Percentiles rank a stretch among this genome's conserved stretches.
phyloP scores from a whole-genome alignment of 2,113 vertebrate species.

The Eclectus roratus region DNA sequence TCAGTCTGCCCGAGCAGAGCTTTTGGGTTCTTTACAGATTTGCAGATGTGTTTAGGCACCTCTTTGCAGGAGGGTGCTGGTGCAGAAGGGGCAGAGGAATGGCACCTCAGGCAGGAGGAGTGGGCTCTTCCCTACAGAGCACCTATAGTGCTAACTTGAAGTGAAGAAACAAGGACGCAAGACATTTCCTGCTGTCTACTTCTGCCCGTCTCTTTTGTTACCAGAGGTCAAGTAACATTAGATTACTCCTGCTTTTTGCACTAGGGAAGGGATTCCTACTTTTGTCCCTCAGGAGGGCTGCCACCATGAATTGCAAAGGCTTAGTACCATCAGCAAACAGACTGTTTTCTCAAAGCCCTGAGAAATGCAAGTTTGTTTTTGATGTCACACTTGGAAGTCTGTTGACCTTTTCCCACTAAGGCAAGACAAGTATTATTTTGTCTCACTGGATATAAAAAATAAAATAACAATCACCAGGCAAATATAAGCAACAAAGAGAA shows the following conservation, averaged over 20 bases:
- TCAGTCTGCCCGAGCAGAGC: not conserved
- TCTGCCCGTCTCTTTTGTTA: not conserved
- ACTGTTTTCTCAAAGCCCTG: not conserved
- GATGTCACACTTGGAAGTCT: not conserved
- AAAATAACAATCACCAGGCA: not conserved
- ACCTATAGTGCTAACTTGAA: not conserved
- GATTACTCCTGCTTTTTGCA: not conserved
- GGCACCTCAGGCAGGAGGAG: not conserved
- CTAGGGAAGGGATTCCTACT: not conserved
- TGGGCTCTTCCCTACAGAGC: not conserved
- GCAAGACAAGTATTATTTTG: not conserved
- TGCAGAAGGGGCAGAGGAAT: not conserved
- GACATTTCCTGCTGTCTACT: not conserved
- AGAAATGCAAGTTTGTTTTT: not conserved
- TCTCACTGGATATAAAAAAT: not conserved
- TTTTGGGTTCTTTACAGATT: not conserved
- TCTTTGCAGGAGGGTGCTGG: not conserved
- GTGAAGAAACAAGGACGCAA: not conserved
- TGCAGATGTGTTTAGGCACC: not conserved
- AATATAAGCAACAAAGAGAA: conserved; percentile 1
- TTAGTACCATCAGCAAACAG: not conserved
- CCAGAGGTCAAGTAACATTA: not conserved
- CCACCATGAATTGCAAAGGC: not conserved
- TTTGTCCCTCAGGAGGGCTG: not conserved
- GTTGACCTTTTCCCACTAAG: not conserved